Evolutionary conservation across 2,888 invertebrate genomes (phyloP).

Genomic region (Platynereis dumerilii): DNA sequence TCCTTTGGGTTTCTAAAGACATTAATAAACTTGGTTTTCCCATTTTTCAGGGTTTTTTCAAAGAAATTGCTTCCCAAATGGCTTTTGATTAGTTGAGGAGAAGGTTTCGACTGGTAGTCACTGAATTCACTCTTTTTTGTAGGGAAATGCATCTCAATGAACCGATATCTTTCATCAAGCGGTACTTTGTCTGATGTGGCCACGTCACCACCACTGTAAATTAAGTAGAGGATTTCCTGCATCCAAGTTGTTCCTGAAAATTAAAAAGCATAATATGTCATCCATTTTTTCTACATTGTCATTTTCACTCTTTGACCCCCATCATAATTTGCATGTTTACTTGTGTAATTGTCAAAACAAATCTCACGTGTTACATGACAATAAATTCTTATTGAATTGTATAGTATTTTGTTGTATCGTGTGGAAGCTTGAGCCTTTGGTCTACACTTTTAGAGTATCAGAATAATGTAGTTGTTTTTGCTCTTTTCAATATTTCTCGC

Average conservation of each 20-base stretch:
- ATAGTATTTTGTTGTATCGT: too few species aligned
- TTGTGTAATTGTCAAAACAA: too few species aligned
- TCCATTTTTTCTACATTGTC: too few species aligned
- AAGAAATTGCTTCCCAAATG: conserved; percentile 12
- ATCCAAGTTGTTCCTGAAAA: conserved; percentile 17
- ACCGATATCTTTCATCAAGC: conserved; percentile 2
- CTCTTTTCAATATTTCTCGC: too few species aligned
- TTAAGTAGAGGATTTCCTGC: conserved; percentile 6
- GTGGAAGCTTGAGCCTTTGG: too few species aligned
- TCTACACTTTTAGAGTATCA: too few species aligned
- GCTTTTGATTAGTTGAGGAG: conserved; percentile 16
- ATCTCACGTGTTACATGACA: too few species aligned
- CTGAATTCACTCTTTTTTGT: background rate
- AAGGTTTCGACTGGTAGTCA: background rate
- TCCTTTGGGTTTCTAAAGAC: conserved; percentile 12
- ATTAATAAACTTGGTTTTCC: conserved; percentile 14
- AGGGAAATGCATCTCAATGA: conserved; percentile 9
- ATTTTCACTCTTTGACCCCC: too few species aligned
- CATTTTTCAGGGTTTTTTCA: conserved; percentile 1
- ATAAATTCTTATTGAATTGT: too few species aligned
- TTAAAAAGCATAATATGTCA: background rate
- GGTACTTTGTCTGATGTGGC: background rate
- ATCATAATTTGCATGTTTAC: too few species aligned
- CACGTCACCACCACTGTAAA: background rate
- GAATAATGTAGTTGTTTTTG: too few species aligned